Base-by-base conservation (phyloP, 2,113 vertebrate genomes). In the Hippocampus abdominalis region DNA sequence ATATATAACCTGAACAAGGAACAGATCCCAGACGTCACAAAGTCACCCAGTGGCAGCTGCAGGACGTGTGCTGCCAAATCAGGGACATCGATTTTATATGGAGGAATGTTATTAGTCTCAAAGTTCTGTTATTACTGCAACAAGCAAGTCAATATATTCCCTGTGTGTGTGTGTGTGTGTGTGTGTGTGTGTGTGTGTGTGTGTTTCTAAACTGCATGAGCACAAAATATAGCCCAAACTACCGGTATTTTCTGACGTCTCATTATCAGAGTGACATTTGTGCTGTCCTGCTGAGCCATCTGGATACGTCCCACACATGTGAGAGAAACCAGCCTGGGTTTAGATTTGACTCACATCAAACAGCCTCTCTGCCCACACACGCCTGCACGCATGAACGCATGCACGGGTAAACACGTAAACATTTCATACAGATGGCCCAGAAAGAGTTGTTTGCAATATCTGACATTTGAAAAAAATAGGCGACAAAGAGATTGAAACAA, bases 241-340 rank as follows among this genome's bases (percentile, higher is more conserved):
- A 91, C 90, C 89, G 90, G 88, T 70, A 54, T 75, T 86, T 81
- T 78, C 73, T 82, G 80, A 86, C 78, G 75, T 88, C 87, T 91
- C 85, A 87, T 89, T 88, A 91, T 91, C 90, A 89, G 87, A 90
- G 90, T 92, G 92, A 93, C 92, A 93, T 93, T 92, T 92, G 89
- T 91, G 86, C 84, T 77, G 89, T 88, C 89, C 88, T 86, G 84
- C 53, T 71, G 73, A 92, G 91, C 92, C 92, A 93, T 93, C 92
- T 93, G 92, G 91, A 92, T 88, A 83, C 91, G 88, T 91, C 91
- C 92, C 90, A 92, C 91, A 92, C 91, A 92, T 92, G 89, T 92
- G 90, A 89, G 87, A 89, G 84, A 91, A 89, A 89, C 86, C 89
- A 90, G 88, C 87, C 88, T 89, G 87, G 89, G 87, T 90, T 89